Base-by-base conservation (phyloP, 2,888 invertebrate species). In the Deroplatys truncata region DNA sequence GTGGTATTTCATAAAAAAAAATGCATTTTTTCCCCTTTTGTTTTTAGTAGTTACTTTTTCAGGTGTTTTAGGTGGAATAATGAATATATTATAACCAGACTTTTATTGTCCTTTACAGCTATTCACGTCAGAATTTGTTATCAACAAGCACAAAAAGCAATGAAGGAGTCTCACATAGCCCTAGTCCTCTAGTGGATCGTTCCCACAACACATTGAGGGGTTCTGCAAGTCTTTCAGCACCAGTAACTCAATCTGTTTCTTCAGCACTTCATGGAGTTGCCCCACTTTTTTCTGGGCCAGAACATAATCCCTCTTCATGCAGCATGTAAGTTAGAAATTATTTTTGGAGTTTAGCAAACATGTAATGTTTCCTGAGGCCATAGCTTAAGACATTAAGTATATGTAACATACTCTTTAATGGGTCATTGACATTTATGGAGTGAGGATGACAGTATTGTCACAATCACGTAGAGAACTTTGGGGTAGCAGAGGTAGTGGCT, bases 41-140 rank as follows among this genome's bases (percentile, higher is more conserved):
- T 49, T 13, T 15, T 49, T 2, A 49, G 9, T 5, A 56, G 2
- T 20, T 72, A 2, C 3, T 20, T 20, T 20, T 20, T 20, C 56
- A 16, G 0, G 2, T 72, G 56, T 16, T 35, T 35, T 20, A 72
- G 20, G 16, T 72, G 5, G 7, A 25, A 72, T 20, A 72, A 72
- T 20, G 56, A 72, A 5, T 25, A 20, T 72, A 72, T 20, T 72
- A 72, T 20, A 72, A 72, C 56, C 56, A 72, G 25, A 72, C 56
- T 56, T 5, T 0, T 72, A 20, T 72, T 72, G 56, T 20, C 4
- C 2, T 72, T 72, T 72, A 72, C 95, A 98, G 98, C 93, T 98
- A 98, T 93, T 98, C 98, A 82, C 96, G 98, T 88, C 98, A 98
- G 94, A 98, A 98, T 93, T 95, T 98, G 90, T 95, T 98, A 85